Evolutionary conservation across 2,113 vertebrate species (phyloP).

Genomic region (Triplophysa siluroides): DNA sequence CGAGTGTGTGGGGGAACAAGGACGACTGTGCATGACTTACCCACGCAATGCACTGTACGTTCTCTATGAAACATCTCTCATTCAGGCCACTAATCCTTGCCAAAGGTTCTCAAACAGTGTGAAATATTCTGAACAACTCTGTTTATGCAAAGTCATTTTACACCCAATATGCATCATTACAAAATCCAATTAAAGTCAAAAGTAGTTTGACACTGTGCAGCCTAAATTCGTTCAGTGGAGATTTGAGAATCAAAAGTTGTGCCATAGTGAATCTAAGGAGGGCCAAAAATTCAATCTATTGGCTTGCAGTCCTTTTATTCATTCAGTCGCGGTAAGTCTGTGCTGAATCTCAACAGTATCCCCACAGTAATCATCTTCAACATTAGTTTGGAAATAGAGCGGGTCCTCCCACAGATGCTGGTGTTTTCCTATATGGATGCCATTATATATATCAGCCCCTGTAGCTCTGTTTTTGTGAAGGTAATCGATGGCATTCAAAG

Average conservation of each 20-base stretch:
- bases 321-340: neutral
- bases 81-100: neutral
- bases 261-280: neutral
- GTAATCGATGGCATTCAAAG: slow-evolving; percentile 42
- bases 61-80: slow-evolving; percentile 7
- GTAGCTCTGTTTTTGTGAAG: slow-evolving; percentile 18
- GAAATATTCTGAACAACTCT: slow-evolving; percentile 8
- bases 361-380: slow-evolving; percentile 31
- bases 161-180: slow-evolving; percentile 13
- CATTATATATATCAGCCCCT: slow-evolving; percentile 21
- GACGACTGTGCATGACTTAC: slow-evolving; percentile 31
- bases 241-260: slow-evolving; percentile 2
- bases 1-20: slow-evolving; percentile 32
- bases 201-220: neutral
- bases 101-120: neutral
- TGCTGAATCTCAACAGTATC: slow-evolving; percentile 21
- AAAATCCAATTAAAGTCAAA: slow-evolving; percentile 27
- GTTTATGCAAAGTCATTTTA: neutral
- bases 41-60: slow-evolving; percentile 23
- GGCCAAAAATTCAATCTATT: slow-evolving; percentile 14
- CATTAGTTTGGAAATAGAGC: slow-evolving; percentile 44
- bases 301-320: slow-evolving; percentile 25
- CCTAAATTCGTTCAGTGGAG: slow-evolving; percentile 16
- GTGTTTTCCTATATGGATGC: slow-evolving; percentile 30
- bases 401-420: slow-evolving; percentile 32